Evolutionary conservation across 2,797 vertebrate genomes (phyloP), one percentile per base, ranked within the genome.

Genomic region (Sebastes taczanowskii): DNA sequence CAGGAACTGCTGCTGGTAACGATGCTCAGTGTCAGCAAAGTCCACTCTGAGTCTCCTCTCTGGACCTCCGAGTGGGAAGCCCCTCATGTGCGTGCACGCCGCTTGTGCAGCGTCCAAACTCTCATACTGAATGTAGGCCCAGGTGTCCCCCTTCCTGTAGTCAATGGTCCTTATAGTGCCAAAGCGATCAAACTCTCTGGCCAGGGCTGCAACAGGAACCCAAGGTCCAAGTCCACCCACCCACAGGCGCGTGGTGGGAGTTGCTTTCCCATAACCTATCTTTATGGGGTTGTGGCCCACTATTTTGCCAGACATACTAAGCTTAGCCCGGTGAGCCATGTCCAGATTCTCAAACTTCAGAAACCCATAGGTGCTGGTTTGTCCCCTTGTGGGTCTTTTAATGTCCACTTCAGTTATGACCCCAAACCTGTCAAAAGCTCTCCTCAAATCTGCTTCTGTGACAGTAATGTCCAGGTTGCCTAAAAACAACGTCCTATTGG

Each of bases 91-190:
- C 59, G 97, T 97, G 92, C 98, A 99, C 1, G 98, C 98, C 0
- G 98, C 99, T 89, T 99, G 98, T 2, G 99, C 98, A 2, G 99
- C 99, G 1, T 99, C 99, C 94, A 99, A 89, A 88, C 98, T 99
- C 89, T 99, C 99, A 35, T 99, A 99, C 91, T 99, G 99, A 91
- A 99, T 99, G 46, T 99, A 99, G 1, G 99, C 99, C 98, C 98
- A 99, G 0, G 97, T 98, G 91, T 99, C 98, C 11, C 99, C 99
- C 87, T 99, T 99, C 77, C 98, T 96, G 87, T 99, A 99, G 91
- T 99, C 98, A 68, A 99, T 99, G 38, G 97, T 99, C 89, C 98
- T 96, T 81, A 99, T 99, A 18, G 98, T 99, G 80, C 98, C 99
- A 94, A 99, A 99, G 11, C 99, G 97, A 86, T 99, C 99, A 93